Percentiles rank a stretch among this genome's conserved stretches.
Conservation (phyloP, 30 jellyfish, hydroid and myxozoan species). For the Nemopilema nomurai region DNA sequence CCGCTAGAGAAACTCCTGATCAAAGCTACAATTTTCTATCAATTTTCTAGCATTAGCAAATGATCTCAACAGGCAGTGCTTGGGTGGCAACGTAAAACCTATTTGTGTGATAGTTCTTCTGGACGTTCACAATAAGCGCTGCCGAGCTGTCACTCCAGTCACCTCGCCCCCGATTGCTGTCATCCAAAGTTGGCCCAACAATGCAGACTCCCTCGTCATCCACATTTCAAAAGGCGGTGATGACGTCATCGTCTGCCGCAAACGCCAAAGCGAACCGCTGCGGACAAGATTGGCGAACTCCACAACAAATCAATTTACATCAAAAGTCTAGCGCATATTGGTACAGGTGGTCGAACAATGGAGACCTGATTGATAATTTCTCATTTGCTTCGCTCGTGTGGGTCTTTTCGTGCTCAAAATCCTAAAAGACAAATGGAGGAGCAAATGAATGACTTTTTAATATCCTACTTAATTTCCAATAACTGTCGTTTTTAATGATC, state of each 20-base stretch:
- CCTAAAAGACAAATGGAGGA: conserved; percentile 29
- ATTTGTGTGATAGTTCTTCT: no score
- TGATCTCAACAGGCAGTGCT: no score
- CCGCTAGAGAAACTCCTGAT: no score
- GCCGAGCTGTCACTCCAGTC: no score
- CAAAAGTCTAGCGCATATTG: conserved; percentile 34
- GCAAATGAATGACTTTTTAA: neutral
- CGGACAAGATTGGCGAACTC: neutral
- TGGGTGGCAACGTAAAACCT: no score
- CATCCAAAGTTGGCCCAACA: neutral
- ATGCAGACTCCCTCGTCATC: neutral
- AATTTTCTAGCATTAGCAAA: no score
- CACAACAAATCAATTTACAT: neutral
- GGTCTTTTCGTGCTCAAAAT: conserved; percentile 18
- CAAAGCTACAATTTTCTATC: no score
- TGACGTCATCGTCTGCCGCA: neutral
- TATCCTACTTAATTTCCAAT: neutral
- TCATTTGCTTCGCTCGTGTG: conserved; percentile 31
- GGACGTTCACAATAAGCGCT: no score
- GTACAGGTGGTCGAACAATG: conserved; percentile 69
- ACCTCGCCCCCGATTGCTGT: no score
- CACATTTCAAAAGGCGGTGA: neutral
- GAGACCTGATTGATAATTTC: conserved; percentile 35
- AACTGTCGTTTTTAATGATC: neutral
- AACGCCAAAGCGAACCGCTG: neutral